These are phyloP conservation scores for Elanus axillaris DNA, from an alignment of 2,113 vertebrate genomes.

Conservation along the genomic window DNA sequence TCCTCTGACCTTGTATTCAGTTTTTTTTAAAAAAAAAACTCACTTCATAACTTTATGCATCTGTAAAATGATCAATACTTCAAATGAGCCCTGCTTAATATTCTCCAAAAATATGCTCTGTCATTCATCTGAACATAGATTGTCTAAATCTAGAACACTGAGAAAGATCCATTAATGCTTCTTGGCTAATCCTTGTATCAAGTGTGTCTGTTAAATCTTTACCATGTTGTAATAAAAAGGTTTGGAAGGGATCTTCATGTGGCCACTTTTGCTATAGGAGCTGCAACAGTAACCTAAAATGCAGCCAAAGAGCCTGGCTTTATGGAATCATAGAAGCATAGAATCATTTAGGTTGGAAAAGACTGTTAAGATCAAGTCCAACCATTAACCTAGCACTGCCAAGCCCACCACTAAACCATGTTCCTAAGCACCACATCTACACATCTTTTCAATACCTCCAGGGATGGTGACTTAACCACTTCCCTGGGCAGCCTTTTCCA, in stretches of 20 bases:
- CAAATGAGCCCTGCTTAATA: background rate
- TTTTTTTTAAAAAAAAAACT: background rate
- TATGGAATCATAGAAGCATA: background rate
- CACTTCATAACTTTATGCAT: background rate
- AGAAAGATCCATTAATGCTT: background rate
- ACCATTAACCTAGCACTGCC: background rate
- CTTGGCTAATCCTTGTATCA: background rate
- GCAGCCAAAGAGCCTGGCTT: background rate
- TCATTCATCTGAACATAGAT: background rate
- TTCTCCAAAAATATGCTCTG: background rate
- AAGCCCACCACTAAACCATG: background rate
- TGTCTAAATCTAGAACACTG: background rate
- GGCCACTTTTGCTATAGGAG: background rate
- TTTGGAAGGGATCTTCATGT: background rate
- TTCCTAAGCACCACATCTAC: background rate
- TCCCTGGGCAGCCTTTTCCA: background rate
- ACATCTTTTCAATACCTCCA: background rate
- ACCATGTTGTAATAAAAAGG: background rate
- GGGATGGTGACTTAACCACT: background rate
- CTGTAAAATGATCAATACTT: background rate
- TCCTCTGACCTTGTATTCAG: background rate
- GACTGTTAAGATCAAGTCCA: background rate
- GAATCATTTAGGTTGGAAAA: background rate
- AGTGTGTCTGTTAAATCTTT: background rate
- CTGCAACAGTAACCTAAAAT: background rate